Conservation (phyloP, 2,113 vertebrate genomes). For the Vicugna pacos region DNA sequence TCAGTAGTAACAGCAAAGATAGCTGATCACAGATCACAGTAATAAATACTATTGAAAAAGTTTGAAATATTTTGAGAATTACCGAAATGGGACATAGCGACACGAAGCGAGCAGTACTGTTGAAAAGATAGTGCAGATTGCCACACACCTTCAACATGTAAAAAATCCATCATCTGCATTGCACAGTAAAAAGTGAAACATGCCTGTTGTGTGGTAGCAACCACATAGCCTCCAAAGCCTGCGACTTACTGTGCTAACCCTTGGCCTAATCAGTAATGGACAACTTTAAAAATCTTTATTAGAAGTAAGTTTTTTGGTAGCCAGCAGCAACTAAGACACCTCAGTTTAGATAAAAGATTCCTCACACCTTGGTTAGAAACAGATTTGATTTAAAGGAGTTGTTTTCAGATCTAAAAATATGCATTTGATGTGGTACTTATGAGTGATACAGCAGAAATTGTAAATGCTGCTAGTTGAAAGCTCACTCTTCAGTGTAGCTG, state of each 20-base stretch:
- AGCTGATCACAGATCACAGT: no score
- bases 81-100: no score
- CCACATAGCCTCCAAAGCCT: background rate
- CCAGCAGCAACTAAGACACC: background rate
- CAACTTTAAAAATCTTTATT: background rate
- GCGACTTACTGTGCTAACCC: background rate
- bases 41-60: no score
- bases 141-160: background rate
- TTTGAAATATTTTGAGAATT: no score
- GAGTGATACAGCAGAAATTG: background rate
- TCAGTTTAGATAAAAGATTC: background rate
- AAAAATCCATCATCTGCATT: background rate
- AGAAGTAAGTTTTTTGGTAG: background rate
- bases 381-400: slow-evolving; percentile 13
- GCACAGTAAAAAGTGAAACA: background rate
- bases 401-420: slow-evolving; percentile 41
- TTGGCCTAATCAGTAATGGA: background rate
- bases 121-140: background rate
- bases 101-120: no score
- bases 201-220: background rate
- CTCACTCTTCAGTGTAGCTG: background rate
- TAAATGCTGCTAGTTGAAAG: background rate
- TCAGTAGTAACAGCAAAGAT: no score
- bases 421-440: background rate
- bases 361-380: background rate